Conservation (phyloP, 2,888 invertebrate species). For the Camptogramma bilineatum region DNA sequence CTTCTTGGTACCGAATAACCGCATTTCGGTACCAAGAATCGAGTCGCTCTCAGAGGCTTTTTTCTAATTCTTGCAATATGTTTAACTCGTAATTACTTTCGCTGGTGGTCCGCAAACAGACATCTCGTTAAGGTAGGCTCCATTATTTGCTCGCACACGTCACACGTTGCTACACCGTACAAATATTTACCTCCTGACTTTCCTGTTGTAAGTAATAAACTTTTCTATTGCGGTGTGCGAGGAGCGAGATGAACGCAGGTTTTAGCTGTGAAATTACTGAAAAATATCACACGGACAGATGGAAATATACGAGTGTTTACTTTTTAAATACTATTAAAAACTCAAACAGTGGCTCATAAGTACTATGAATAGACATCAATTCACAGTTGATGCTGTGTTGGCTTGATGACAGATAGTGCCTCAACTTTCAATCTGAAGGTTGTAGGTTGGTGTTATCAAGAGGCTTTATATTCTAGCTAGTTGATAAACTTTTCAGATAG, state of each 20-base stretch:
- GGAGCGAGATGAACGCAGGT: constrained; percentile 51
- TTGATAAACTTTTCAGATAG: too few species aligned
- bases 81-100: constrained; percentile 82
- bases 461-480: too few species aligned
- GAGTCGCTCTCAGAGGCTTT: constrained; percentile 39
- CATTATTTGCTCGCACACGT: constrained; percentile 80
- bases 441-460: too few species aligned
- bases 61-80: constrained; percentile 71
- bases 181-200: constrained; percentile 82
- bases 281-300: not conserved
- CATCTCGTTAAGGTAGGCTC: constrained; percentile 78
- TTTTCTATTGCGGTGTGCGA: constrained; percentile 72
- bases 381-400: too few species aligned
- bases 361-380: too few species aligned
- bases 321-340: too few species aligned
- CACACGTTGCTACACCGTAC: constrained; percentile 69
- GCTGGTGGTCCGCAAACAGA: constrained; percentile 80
- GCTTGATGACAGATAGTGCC: too few species aligned
- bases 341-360: too few species aligned
- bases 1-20: too few species aligned
- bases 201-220: constrained; percentile 76
- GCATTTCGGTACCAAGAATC: not conserved
- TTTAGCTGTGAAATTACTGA: not conserved
- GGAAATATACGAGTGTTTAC: too few species aligned
- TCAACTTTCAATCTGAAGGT: too few species aligned